Percentiles rank a stretch among this genome's conserved stretches.
Evolutionary conservation across 1,140 invertebrate genomes (phyloP).

Genomic region (Grapholita molesta): DNA sequence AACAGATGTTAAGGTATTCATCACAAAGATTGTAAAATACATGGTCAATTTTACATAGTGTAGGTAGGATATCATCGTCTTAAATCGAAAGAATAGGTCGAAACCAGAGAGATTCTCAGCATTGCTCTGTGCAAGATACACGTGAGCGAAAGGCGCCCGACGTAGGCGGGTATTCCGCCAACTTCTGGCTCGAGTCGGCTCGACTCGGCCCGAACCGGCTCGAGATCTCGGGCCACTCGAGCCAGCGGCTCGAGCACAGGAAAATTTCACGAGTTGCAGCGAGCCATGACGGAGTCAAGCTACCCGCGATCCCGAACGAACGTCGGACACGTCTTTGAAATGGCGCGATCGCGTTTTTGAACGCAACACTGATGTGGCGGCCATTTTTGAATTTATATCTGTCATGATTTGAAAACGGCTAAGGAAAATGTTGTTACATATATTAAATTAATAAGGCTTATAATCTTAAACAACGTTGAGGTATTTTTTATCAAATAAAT

Average conservation of each 20-base stretch:
- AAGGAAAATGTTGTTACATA: not conserved
- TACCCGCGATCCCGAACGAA: slow-evolving; percentile 18
- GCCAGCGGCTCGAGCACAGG: slow-evolving; percentile 2
- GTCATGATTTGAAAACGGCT: slow-evolving; percentile 2
- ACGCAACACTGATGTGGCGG: not conserved
- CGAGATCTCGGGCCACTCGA: slow-evolving; percentile 11
- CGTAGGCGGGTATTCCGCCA: slow-evolving; percentile 4
- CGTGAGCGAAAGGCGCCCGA: slow-evolving; percentile 17
- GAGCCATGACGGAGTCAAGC: slow-evolving; percentile 19
- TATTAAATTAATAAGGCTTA: too few species aligned
- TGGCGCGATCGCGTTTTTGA: slow-evolving; percentile 15
- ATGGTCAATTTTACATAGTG: not conserved
- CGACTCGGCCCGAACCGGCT: slow-evolving; percentile 1
- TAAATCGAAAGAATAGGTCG: slow-evolving; percentile 1
- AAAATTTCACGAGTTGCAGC: slow-evolving; percentile 21
- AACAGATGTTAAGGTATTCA: too few species aligned
- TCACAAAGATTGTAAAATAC: too few species aligned
- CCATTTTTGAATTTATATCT: slow-evolving; percentile 4
- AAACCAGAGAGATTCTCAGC: slow-evolving; percentile 3
- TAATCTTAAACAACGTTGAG: too few species aligned
- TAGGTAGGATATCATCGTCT: not conserved
- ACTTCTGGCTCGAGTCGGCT: slow-evolving; percentile 11
- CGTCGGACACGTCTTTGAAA: slow-evolving; percentile 17
- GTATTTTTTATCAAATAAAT: too few species aligned
- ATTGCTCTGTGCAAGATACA: slow-evolving; percentile 5